phyloP scores from a whole-genome alignment of 2,113 vertebrate species.

The Potamarius usumacintae region DNA sequence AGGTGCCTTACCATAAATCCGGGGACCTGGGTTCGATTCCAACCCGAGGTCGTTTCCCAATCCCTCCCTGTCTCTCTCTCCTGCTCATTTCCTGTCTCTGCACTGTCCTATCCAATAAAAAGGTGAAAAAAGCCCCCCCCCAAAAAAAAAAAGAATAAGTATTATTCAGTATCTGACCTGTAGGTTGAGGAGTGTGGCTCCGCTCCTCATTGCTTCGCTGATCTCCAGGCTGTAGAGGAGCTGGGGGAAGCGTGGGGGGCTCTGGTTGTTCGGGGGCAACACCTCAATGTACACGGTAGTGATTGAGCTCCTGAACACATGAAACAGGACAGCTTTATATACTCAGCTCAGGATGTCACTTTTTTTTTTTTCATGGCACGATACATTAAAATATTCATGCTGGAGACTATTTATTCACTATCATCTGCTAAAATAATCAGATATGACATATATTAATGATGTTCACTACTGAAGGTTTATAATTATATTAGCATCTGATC shows the following conservation, averaged over 20 bases:
- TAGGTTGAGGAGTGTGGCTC: conserved; percentile 86
- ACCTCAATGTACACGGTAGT: conserved; percentile 97
- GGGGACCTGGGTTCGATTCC: no score
- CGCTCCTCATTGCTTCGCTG: conserved; percentile 92
- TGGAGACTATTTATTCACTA: neutral
- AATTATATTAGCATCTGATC: neutral
- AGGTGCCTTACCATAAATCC: no score
- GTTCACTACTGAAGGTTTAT: neutral
- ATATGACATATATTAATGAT: conserved; percentile 11
- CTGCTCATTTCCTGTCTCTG: no score
- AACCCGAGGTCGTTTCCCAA: no score
- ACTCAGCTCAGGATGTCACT: neutral
- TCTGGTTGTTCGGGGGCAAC: conserved; percentile 96
- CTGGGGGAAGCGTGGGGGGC: conserved; percentile 88
- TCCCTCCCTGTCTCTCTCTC: no score
- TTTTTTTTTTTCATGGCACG: neutral
- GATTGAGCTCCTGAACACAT: conserved; percentile 84
- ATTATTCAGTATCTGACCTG: conserved; percentile 75
- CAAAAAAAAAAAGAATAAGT: no score
- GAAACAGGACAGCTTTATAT: neutral
- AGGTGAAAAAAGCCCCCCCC: no score
- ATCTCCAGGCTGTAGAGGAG: conserved; percentile 89
- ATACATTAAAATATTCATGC: neutral
- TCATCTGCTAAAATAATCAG: conserved; percentile 17
- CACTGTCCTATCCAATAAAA: no score